A percentile compares a stretch with the other conserved stretches of the same genome.
phyloP scores from a whole-genome alignment of 1,140 invertebrate genomes.

The Papilio machaon region DNA sequence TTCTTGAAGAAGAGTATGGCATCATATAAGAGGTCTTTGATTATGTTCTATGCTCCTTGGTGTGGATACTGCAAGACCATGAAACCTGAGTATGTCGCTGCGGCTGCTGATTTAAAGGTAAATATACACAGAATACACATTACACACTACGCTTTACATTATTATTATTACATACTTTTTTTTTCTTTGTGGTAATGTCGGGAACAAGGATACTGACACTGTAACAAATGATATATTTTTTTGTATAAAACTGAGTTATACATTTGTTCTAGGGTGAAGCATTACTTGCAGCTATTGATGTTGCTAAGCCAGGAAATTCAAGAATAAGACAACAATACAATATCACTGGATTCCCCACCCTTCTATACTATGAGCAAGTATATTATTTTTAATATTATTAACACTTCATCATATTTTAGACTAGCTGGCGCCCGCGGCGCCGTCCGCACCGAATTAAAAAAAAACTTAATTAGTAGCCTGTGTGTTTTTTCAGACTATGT shows the following conservation, averaged over 20 bases:
- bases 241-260: constrained; percentile 13
- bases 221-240: background rate
- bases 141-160: no score
- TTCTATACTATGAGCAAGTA: constrained; percentile 92
- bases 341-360: constrained; percentile 94
- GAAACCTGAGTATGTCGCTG: constrained; percentile 92
- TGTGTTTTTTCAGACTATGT: no score
- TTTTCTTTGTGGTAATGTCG: no score
- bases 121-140: no score
- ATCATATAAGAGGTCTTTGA: constrained; percentile 85
- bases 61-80: constrained; percentile 94
- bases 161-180: no score
- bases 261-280: constrained; percentile 79
- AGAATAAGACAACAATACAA: constrained; percentile 89
- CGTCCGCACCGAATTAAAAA: no score
- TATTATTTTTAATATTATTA: background rate
- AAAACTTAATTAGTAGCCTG: no score
- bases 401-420: background rate
- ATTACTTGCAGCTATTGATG: constrained; percentile 92
- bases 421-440: no score
- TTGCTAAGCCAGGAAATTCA: constrained; percentile 91
- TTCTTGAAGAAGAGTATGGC: constrained; percentile 87
- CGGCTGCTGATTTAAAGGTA: constrained; percentile 89
- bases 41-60: constrained; percentile 97
- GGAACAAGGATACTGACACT: no score